Evolutionary conservation across 23 tunicate genomes (phyloP).

Genomic region (Ciona savignyi): DNA sequence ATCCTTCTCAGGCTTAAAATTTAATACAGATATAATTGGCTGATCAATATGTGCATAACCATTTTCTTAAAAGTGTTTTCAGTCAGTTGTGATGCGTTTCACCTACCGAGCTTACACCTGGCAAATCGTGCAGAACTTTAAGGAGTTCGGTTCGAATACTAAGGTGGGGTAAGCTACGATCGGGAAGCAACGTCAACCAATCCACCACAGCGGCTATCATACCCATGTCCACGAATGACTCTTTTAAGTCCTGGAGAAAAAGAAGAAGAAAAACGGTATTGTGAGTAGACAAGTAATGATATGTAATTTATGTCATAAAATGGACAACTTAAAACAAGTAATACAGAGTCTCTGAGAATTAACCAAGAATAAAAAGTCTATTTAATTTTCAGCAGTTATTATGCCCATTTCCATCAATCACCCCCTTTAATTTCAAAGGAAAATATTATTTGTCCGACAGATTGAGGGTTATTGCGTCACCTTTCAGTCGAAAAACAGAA

Average conservation of each 20-base stretch:
- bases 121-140: constrained; percentile 59
- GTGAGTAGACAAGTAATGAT: neutral
- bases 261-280: neutral
- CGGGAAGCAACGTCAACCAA: constrained; percentile 86
- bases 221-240: constrained; percentile 91
- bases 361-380: neutral
- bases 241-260: constrained; percentile 70
- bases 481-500: no score
- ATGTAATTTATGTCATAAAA: no score
- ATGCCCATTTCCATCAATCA: neutral
- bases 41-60: no score
- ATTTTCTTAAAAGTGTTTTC: no score
- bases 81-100: no score
- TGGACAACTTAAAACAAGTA: no score
- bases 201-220: constrained; percentile 86
- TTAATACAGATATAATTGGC: no score
- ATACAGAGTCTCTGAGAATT: no score
- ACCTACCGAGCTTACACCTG: constrained; percentile 66
- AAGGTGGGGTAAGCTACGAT: constrained; percentile 68
- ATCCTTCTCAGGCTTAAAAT: no score
- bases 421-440: no score
- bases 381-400: neutral
- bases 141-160: constrained; percentile 83
- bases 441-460: no score
- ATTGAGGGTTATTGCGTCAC: no score